Percentiles rank a stretch among this genome's conserved stretches.
Conservation (phyloP, 2,888 invertebrate species). For the Dinocampus coccinellae region DNA sequence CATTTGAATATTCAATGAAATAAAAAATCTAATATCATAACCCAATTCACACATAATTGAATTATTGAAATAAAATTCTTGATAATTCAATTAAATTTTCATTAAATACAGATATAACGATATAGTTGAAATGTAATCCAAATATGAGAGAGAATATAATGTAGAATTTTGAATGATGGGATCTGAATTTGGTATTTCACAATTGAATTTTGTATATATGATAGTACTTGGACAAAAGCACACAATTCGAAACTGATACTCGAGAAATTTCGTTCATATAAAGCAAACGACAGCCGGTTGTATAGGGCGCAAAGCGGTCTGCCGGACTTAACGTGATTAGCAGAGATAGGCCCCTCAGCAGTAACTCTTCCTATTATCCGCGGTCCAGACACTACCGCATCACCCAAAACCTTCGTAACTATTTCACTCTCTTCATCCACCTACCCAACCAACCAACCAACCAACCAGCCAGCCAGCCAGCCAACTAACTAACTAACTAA, state of each 20-base stretch:
- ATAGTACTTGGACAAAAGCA: slow-evolving; percentile 50
- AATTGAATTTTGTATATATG: slow-evolving; percentile 46
- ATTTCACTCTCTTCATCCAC: slow-evolving; percentile 50
- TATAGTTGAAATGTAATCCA: not conserved
- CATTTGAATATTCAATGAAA: not conserved
- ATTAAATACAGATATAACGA: too few species aligned
- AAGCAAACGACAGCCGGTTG: not conserved
- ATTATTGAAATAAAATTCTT: too few species aligned
- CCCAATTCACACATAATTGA: too few species aligned
- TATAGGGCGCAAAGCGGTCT: slow-evolving; percentile 64
- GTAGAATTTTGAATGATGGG: not conserved
- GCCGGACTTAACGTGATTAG: slow-evolving; percentile 68
- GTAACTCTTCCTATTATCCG: slow-evolving; percentile 62
- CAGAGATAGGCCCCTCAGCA: slow-evolving; percentile 63
- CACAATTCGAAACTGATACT: slow-evolving; percentile 39
- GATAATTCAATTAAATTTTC: too few species aligned
- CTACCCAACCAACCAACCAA: slow-evolving; percentile 27
- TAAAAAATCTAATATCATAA: too few species aligned
- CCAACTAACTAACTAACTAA: slow-evolving; percentile 37
- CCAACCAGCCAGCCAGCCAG: not conserved
- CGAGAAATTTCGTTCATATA: slow-evolving; percentile 49
- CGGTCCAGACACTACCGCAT: slow-evolving; percentile 62
- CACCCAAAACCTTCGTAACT: slow-evolving; percentile 46
- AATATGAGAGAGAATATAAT: not conserved
- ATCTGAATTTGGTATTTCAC: not conserved